These are phyloP conservation scores for Netelia virgata DNA, from an alignment of 2,888 invertebrate species.

Conservation along the genomic window DNA sequence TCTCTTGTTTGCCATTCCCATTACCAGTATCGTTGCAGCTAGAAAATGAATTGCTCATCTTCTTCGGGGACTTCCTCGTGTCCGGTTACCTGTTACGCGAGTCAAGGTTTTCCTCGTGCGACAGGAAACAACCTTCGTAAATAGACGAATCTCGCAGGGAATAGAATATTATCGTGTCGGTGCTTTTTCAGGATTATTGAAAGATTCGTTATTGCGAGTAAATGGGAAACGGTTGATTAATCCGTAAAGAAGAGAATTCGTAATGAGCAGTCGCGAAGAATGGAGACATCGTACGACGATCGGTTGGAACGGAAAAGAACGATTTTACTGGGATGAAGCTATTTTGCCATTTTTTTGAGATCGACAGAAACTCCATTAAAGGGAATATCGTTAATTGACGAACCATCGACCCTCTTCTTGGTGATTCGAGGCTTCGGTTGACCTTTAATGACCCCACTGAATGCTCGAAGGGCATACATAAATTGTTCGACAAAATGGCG, in stretches of 20 bases:
- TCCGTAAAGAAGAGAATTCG: background rate
- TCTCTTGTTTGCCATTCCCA: constrained; percentile 58
- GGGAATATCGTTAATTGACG: no score
- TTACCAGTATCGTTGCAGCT: constrained; percentile 41
- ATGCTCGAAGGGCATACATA: no score
- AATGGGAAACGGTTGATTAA: constrained; percentile 17
- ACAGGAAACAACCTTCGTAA: background rate
- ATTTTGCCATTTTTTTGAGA: background rate
- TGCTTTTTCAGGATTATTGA: background rate
- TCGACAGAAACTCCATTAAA: no score
- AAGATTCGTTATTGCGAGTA: background rate
- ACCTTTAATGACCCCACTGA: no score
- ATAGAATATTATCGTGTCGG: background rate
- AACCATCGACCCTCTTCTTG: no score
- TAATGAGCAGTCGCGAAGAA: no score
- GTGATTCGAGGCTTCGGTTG: no score
- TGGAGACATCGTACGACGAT: background rate
- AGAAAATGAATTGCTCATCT: constrained; percentile 60
- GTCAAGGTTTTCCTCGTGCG: background rate
- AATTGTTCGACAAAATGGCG: no score
- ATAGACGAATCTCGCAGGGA: background rate
- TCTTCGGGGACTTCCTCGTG: constrained; percentile 53
- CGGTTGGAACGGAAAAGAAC: background rate
- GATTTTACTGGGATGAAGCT: background rate
- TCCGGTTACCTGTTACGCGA: constrained; percentile 34